A percentile compares a stretch with the other conserved stretches of the same genome.
Evolutionary conservation across 2,113 vertebrate genomes (phyloP).

Genomic region (Lathamus discolor): DNA sequence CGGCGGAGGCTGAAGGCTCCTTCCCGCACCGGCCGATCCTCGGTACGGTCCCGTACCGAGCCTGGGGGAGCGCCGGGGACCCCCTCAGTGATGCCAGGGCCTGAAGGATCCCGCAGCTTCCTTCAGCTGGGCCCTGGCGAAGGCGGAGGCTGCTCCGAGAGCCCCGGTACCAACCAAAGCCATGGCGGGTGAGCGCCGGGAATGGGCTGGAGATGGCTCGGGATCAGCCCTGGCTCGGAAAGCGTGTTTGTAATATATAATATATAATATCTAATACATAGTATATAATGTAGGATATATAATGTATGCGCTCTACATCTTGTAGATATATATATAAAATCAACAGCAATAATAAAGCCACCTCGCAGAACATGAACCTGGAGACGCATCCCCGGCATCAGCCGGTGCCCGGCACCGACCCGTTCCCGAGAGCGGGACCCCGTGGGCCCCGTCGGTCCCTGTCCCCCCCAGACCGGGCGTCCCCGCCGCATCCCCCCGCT

Average conservation of each 20-base stretch:
- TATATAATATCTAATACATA: background rate
- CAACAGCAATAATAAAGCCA: fast-evolving
- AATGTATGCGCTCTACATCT: background rate
- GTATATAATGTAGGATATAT: background rate
- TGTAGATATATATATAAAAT: background rate
- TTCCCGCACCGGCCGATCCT: background rate
- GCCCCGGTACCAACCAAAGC: background rate
- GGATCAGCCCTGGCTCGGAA: background rate
- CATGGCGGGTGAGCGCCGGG: background rate
- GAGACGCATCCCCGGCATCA: background rate
- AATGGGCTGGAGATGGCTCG: background rate
- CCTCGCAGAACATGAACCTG: fast-evolving
- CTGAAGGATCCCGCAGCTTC: background rate
- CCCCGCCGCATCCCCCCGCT: background rate
- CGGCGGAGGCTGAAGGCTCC: background rate
- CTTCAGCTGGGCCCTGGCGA: fast-evolving
- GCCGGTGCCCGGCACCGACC: background rate
- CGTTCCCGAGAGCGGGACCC: background rate
- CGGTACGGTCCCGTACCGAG: fast-evolving
- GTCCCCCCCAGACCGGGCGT: background rate
- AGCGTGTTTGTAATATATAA: background rate
- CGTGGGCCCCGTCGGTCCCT: background rate
- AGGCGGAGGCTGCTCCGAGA: background rate
- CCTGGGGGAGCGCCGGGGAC: background rate
- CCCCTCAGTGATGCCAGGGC: background rate